Base-by-base conservation (phyloP, 2,888 invertebrate genomes). In the Tigriopus californicus region DNA sequence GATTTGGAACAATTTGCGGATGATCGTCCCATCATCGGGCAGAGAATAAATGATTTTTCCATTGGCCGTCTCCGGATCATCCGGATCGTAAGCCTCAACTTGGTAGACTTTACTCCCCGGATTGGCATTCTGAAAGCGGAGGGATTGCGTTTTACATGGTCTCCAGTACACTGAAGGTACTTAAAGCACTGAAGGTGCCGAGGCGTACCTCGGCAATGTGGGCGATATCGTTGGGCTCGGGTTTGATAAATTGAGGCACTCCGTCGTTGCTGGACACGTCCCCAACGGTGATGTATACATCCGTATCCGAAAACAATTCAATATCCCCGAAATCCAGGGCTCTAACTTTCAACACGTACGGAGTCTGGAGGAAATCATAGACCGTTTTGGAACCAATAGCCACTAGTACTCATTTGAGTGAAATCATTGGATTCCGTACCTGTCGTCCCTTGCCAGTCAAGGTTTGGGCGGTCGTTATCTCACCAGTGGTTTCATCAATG, bases 191-290 rank as follows among this genome's bases (percentile, higher is more conserved):
- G n/a, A n/a, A n/a, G n/a, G n/a, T n/a, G n/a, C n/a, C n/a, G 44
- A 42, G 40, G 5, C 61, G 66, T 62, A 81, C 81, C 76, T 85
- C 85, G 18, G 80, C 77, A 5, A 84, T 73, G 65, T 75, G 77
- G 0, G 84, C 79, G n/a, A 76, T 71, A 69, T 85, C 83, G 46
- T 82, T 81, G 3, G 77, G 70, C 8, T 79, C 77, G 0, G 85
- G 85, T 58, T 80, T 74, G 15, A 83, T 77, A 66, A 85, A 83
- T 24, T 78, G 74, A 0, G 85, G 85, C 1, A 85, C 81, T 0
- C 85, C 85, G 68, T 85, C 85, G 66, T 85, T 85, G 61, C 80
- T 80, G 55, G 83, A 83, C 0, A 85, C 83, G 65, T 86, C 85
- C 0, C 85, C 84, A 47, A 87, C 80, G 64, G 80, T 82, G 44